Base-by-base conservation (phyloP, 2,888 invertebrate species). In the Nomada flava region DNA sequence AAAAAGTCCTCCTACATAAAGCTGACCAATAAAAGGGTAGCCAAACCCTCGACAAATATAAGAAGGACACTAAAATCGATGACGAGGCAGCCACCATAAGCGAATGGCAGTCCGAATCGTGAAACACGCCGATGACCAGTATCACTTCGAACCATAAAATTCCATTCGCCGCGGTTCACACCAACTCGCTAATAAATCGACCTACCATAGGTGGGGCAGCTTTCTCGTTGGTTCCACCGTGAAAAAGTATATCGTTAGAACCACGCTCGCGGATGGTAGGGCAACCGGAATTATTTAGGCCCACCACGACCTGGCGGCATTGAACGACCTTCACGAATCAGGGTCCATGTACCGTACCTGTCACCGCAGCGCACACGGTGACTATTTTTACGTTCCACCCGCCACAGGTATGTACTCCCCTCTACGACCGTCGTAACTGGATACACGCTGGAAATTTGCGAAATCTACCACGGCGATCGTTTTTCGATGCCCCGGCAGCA, bases 291-390 rank as follows among this genome's bases (percentile, higher is more conserved):
- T 86, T 72, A 85, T 86, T 87, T 89, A 87, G 90, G 86, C 84
- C 86, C 86, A 89, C 78, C 87, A 79, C 86, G 83, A 83, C 85
- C 84, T 84, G 79, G 79, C 86, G 92, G 90, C 92, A 92, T 92
- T 91, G 92, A 92, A 92, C 92, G 92, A 87, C 92, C 92, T 92
- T 92, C 91, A 79, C 84, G 84, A 90, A 91, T 90, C 91, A 83
- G 86, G 83, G 86, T 89, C 86, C 86, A 85, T 80, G 87, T 83
- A 85, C 85, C 78, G 87, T 83, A 85, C 85, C 78, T 74, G 67
- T 70, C 73, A 85, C 67, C 64, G 64, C 82, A 76, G 74, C 57
- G 11, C 57, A 20, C 76, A 77, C 69, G 53, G 65, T 59, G 73
- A 60, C 62, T 64, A 81, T 79, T 87, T 87, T 86, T 85, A 83